Evolutionary conservation across 2,888 invertebrate genomes (phyloP).

Genomic region (Stegana nigrithorax): DNA sequence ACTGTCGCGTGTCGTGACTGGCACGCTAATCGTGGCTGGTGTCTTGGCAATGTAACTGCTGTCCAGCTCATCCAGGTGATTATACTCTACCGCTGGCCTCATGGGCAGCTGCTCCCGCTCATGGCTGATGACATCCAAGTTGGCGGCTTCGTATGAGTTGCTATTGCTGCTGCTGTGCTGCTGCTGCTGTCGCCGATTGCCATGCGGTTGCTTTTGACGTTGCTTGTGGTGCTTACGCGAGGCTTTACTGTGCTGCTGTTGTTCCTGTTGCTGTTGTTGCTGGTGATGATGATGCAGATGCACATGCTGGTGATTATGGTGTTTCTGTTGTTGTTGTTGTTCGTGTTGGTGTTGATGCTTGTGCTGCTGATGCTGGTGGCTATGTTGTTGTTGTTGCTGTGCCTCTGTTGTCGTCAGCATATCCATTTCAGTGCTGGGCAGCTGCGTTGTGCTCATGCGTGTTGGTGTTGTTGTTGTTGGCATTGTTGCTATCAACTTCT

Average conservation of each 20-base stretch:
- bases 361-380: conserved; percentile 31
- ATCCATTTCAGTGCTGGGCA: conserved; percentile 13
- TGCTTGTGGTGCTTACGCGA: conserved; percentile 25
- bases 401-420: conserved; percentile 1
- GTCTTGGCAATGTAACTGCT: conserved; percentile 16
- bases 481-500: conserved; percentile 10
- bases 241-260: not conserved
- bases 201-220: conserved; percentile 29
- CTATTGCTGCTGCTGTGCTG: conserved; percentile 35
- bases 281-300: conserved; percentile 1
- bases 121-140: conserved; percentile 24
- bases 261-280: not conserved
- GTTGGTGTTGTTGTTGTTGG: conserved; percentile 23
- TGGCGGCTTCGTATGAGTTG: conserved; percentile 6
- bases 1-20: conserved; percentile 59
- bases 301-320: not conserved
- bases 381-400: conserved; percentile 16
- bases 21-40: conserved; percentile 18
- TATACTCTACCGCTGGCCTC: no score
- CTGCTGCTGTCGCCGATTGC: conserved; percentile 42
- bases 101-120: conserved; percentile 16
- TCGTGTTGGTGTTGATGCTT: conserved; percentile 28
- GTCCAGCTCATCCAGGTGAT: conserved; percentile 42
- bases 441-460: conserved; percentile 22
- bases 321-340: conserved; percentile 9